Evolutionary conservation across 2,797 vertebrate genomes (phyloP).

Genomic region (Australoheros facetus): DNA sequence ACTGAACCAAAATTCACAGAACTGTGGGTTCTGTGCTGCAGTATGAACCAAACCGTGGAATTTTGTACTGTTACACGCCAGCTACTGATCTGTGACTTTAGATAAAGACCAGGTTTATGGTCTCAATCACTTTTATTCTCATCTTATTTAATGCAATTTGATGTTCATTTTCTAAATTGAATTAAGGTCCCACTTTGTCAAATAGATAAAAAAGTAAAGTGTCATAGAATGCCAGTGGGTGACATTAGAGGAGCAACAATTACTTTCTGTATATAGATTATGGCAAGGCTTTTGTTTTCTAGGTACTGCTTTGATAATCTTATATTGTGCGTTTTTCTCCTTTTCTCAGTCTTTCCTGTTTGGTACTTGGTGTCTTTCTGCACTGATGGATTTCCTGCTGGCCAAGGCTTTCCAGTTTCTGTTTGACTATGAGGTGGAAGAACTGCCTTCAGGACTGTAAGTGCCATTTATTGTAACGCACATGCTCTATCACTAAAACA

Average conservation of each 20-base stretch:
- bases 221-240: neutral
- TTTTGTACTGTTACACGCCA: too few relatives aligned
- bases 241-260: neutral
- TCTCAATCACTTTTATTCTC: neutral
- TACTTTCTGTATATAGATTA: neutral
- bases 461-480: constrained; percentile 56
- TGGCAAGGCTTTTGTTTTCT: neutral
- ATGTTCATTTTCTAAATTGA: neutral
- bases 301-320: neutral
- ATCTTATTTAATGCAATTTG: neutral
- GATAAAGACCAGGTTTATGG: neutral
- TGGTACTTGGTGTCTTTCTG: constrained; percentile 91
- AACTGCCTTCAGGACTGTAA: constrained; percentile 95
- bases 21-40: too few relatives aligned
- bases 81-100: neutral
- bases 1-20: too few relatives aligned
- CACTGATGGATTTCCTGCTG: constrained; percentile 87
- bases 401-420: constrained; percentile 82
- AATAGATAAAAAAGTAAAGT: neutral
- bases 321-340: neutral
- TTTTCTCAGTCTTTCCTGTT: constrained; percentile 90
- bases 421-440: constrained; percentile 86
- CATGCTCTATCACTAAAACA: neutral
- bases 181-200: too few relatives aligned
- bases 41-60: too few relatives aligned